phyloP scores from a whole-genome alignment of 2,797 vertebrate species.

The Pipistrellus pygmaeus region DNA sequence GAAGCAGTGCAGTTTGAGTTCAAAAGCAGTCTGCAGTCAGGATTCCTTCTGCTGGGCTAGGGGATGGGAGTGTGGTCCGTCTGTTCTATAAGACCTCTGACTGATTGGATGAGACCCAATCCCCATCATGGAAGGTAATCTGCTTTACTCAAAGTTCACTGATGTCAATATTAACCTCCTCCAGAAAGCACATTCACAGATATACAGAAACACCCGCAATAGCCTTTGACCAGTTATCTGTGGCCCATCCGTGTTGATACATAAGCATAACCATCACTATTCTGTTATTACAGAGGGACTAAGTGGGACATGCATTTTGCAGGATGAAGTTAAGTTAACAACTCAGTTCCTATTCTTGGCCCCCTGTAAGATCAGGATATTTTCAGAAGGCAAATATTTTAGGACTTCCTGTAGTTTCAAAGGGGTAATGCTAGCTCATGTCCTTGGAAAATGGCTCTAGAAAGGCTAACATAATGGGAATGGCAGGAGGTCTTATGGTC shows the following conservation, averaged over 20 bases:
- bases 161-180: not conserved
- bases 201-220: not conserved
- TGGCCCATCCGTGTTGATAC: not conserved
- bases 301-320: not conserved
- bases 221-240: not conserved
- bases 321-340: not conserved
- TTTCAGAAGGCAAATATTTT: not conserved
- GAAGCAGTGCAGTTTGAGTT: not conserved
- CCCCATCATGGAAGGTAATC: not conserved
- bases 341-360: not conserved
- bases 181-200: not conserved
- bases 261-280: not conserved
- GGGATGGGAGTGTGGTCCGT: accelerated
- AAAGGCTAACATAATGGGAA: not conserved
- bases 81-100: not conserved
- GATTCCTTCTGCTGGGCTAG: not conserved
- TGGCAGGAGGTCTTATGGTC: not conserved
- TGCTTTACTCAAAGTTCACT: not conserved
- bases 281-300: not conserved
- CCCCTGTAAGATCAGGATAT: not conserved
- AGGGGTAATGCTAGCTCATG: not conserved
- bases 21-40: not conserved
- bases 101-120: not conserved
- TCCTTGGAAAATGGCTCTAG: not conserved
- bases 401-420: not conserved